Evolutionary conservation across 1,140 invertebrate genomes (phyloP).

Genomic region (Chymomyza costata): DNA sequence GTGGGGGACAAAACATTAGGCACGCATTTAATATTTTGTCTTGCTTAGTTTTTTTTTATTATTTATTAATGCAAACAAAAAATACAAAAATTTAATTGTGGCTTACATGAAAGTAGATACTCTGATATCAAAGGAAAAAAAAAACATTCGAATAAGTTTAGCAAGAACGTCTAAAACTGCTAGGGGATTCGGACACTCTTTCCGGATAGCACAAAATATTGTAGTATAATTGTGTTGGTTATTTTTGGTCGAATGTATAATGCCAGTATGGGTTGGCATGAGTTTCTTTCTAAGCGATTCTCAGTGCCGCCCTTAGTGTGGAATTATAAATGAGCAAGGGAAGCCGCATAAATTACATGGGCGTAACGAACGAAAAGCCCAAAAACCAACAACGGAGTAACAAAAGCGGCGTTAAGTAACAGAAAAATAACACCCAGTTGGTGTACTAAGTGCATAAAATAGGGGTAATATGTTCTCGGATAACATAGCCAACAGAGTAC

Average conservation of each 20-base stretch:
- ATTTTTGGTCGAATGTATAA: neutral
- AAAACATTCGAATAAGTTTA: neutral
- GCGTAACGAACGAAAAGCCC: conserved; percentile 39
- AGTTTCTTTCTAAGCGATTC: too few species aligned
- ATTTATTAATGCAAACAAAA: too few species aligned
- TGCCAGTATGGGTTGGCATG: too few species aligned
- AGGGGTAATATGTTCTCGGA: conserved; percentile 14
- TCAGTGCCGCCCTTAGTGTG: too few species aligned
- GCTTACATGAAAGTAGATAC: too few species aligned
- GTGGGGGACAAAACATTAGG: too few species aligned
- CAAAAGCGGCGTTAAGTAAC: conserved; percentile 54
- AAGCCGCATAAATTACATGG: conserved; percentile 66
- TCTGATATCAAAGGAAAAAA: neutral
- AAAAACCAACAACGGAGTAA: conserved; percentile 42
- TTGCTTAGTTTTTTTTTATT: too few species aligned
- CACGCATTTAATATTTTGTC: too few species aligned
- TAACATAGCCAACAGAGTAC: conserved; percentile 38
- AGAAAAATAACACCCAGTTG: conserved; percentile 49
- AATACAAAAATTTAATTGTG: too few species aligned
- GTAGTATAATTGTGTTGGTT: neutral
- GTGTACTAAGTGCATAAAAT: conserved; percentile 16
- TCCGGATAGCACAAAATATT: neutral
- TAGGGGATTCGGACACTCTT: neutral
- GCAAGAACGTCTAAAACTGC: neutral
- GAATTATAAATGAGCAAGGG: conserved; percentile 3